A percentile compares a stretch with the other conserved stretches of the same genome.
These are phyloP conservation scores for Scaptomyza cyrtandrae DNA, from an alignment of 2,888 invertebrate species.

Conservation along the genomic window DNA sequence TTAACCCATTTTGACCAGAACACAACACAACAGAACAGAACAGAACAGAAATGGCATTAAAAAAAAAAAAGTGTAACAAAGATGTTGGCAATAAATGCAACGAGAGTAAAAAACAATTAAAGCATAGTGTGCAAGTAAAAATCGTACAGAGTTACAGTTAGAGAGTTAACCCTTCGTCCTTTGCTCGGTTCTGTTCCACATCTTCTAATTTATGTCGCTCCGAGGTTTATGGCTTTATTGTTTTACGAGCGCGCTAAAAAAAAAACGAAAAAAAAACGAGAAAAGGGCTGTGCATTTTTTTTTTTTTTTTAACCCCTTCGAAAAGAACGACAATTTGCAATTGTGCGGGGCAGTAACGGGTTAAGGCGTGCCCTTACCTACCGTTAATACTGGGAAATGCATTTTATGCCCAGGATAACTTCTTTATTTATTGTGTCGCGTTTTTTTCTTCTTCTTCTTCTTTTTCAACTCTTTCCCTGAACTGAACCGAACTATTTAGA, in stretches of 20 bases:
- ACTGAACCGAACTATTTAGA: constrained; percentile 68
- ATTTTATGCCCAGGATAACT: constrained; percentile 52
- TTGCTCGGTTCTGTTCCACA: constrained; percentile 64
- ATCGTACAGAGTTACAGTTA: constrained; percentile 51
- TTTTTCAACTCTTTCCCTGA: constrained; percentile 46
- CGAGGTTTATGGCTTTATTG: constrained; percentile 74
- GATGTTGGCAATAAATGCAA: constrained; percentile 31
- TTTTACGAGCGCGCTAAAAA: constrained; percentile 62
- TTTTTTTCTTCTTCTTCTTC: constrained; percentile 28
- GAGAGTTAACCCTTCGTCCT: constrained; percentile 64
- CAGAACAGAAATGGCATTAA: constrained; percentile 30
- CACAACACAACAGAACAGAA: too few relatives aligned
- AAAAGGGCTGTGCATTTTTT: constrained; percentile 29
- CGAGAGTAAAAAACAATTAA: not conserved
- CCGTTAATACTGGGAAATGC: constrained; percentile 62
- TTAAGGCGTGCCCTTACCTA: constrained; percentile 55
- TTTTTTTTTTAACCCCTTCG: constrained; percentile 68
- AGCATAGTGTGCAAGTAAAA: constrained; percentile 23
- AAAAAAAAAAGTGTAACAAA: constrained; percentile 16
- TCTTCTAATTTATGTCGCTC: constrained; percentile 71
- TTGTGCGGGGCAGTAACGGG: constrained; percentile 63
- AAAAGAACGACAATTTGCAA: constrained; percentile 65
- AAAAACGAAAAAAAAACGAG: too few relatives aligned
- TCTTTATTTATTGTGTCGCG: constrained; percentile 32
- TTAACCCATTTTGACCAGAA: constrained; percentile 60